A percentile compares a stretch with the other conserved stretches of the same genome.
phyloP scores from a whole-genome alignment of 2,797 vertebrate species.

The Carduelis carduelis region DNA sequence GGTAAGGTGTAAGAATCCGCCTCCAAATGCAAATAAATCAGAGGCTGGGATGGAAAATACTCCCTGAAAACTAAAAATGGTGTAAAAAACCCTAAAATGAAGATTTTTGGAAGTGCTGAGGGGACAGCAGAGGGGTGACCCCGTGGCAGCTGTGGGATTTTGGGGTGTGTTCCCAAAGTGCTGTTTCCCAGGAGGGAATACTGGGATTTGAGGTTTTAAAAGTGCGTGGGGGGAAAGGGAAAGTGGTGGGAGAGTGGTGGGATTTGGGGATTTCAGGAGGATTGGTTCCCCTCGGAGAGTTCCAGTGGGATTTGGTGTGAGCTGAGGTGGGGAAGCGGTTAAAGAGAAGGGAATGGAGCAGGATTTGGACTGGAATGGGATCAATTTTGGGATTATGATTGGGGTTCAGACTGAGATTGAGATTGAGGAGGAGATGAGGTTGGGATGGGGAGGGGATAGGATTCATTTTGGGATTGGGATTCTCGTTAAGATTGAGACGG shows the following conservation, averaged over 20 bases:
- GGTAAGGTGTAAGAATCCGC: background rate
- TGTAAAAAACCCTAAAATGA: fast-evolving
- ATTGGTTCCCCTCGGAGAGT: background rate
- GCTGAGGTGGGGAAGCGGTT: background rate
- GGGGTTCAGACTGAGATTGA: background rate
- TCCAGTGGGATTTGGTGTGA: background rate
- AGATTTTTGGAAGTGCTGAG: background rate
- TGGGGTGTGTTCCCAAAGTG: background rate
- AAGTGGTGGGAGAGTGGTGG: background rate
- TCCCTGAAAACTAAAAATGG: background rate
- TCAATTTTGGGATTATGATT: background rate
- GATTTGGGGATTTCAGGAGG: background rate
- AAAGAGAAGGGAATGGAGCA: background rate
- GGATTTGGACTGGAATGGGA: background rate
- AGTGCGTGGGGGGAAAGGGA: background rate
- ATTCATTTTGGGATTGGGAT: background rate
- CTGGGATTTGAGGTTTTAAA: background rate
- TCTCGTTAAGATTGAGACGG: fast-evolving
- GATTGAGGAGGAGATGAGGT: too few species aligned
- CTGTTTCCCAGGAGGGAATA: background rate
- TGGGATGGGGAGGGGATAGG: background rate
- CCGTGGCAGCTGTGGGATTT: background rate
- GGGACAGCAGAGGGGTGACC: too few species aligned
- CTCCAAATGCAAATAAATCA: background rate
- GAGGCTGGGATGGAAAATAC: background rate